Evolutionary conservation across 2,888 invertebrate genomes (phyloP), one percentile per base, ranked within the genome.

Genomic region (Leptarthrus brevirostris): DNA sequence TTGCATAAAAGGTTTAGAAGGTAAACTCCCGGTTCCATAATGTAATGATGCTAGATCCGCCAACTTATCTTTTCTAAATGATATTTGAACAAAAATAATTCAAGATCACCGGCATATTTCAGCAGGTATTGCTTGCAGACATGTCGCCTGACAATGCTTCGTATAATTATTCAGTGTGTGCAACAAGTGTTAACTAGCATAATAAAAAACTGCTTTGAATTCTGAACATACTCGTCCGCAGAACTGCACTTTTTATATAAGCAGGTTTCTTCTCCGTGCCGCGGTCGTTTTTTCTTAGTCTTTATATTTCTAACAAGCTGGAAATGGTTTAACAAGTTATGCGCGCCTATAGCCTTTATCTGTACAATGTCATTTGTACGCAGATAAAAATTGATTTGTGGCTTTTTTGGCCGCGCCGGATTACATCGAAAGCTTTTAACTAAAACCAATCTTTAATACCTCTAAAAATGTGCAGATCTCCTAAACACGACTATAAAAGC

Each of bases 181-280:
- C 64, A 64, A 14, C 44, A 64, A 64, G 64, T 64, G 64, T 64
- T 64, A 44, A 64, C 44, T 64, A 44, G 24, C 24, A 64, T 64
- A 64, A 44, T 64, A 44, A 64, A 64, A 40, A 47, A n/a, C 47
- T 14, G 12, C 24, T 64, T 64, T n/a, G 16, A 47, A 64, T 64
- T 47, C 64, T 47, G 47, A 64, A 47, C 64, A 64, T 14, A 24
- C 64, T 44, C 16, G 44, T 64, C 44, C 44, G 24, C 14, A 64
- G 44, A 64, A 64, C 36, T 58, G 58, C 58, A 58, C 10, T 58
- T 36, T 58, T 58, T 58, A 58, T 36, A 58, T 36, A 58, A 34
- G 34, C 34, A 18, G 34, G 58, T 8, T 58, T 40, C 12, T 40
- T 40, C 30, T 20, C 34, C 22, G 12, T 10, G 40, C 22, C 12